These are phyloP conservation scores for Prosopocoilus inquinatus DNA, from an alignment of 2,888 invertebrate genomes.

Conservation along the genomic window DNA sequence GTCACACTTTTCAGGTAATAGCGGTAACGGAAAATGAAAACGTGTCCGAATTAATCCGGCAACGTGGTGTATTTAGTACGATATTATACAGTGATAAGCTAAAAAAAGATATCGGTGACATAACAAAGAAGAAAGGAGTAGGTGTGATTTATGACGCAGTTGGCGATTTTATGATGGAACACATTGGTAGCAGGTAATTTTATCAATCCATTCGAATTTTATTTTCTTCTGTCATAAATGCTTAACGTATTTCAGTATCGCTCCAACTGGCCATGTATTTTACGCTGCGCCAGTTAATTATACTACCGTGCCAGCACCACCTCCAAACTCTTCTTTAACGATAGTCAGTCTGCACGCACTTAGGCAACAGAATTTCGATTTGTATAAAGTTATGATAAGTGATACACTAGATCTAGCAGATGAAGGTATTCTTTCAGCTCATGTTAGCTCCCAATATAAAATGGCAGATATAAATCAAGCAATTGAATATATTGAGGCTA, in stretches of 20 bases:
- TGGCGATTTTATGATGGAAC: conserved; percentile 60
- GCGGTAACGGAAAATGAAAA: conserved; percentile 66
- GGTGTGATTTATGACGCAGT: conserved; percentile 65
- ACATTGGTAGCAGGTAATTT: conserved; percentile 58
- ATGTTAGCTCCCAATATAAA: conserved; percentile 55
- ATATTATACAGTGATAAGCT: conserved; percentile 59
- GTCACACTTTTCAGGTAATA: conserved; percentile 55
- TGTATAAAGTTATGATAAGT: conserved; percentile 52
- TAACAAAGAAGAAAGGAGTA: conserved; percentile 60
- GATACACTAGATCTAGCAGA: conserved; percentile 62
- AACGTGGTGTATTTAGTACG: conserved; percentile 64
- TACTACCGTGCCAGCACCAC: conserved; percentile 38
- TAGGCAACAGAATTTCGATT: conserved; percentile 52
- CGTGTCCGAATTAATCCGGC: conserved; percentile 56
- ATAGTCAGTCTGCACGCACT: conserved; percentile 41
- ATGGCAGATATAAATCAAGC: conserved; percentile 62
- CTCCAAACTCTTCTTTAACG: conserved; percentile 38
- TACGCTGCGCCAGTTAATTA: conserved; percentile 37
- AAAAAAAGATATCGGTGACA: conserved; percentile 55
- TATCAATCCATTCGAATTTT: not conserved
- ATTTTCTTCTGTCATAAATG: conserved; percentile 1
- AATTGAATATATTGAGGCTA: conserved; percentile 55
- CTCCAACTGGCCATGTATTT: conserved; percentile 47
- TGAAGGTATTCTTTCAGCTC: conserved; percentile 61
- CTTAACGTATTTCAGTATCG: not conserved